phyloP scores from a whole-genome alignment of 1,140 invertebrate genomes.

The Chrysoperla carnea region DNA sequence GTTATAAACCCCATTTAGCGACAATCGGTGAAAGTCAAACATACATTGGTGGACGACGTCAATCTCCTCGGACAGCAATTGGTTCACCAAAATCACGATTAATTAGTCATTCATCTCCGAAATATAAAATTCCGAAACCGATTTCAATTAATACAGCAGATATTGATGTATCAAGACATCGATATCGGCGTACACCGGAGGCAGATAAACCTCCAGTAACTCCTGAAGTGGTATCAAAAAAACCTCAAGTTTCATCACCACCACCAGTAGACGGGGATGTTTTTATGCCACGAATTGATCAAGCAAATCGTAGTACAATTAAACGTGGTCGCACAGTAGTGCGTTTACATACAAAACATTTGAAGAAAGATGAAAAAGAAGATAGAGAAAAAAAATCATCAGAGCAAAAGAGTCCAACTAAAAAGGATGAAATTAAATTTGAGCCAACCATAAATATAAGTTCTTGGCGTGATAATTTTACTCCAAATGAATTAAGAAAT shows the following conservation, averaged over 20 bases:
- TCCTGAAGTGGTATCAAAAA: slow-evolving; percentile 16
- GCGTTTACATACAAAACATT: slow-evolving; percentile 41
- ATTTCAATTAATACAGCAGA: slow-evolving; percentile 61
- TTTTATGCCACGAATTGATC: slow-evolving; percentile 17
- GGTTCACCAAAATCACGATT: slow-evolving; percentile 24
- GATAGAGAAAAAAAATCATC: slow-evolving; percentile 21
- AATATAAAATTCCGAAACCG: slow-evolving; percentile 32
- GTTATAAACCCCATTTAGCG: slow-evolving; percentile 50
- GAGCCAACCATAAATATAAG: slow-evolving; percentile 7
- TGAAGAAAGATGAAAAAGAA: slow-evolving; percentile 26
- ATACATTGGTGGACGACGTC: slow-evolving; percentile 14
- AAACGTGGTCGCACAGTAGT: slow-evolving; percentile 50
- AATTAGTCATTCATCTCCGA: slow-evolving; percentile 15
- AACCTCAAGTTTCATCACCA: slow-evolving; percentile 2
- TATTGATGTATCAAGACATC: slow-evolving; percentile 57
- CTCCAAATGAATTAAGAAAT: slow-evolving; percentile 25
- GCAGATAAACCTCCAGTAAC: slow-evolving; percentile 20
- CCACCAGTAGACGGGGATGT: slow-evolving; percentile 14
- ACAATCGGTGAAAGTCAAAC: slow-evolving; percentile 48
- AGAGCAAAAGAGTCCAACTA: slow-evolving; percentile 7
- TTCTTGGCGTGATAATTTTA: slow-evolving; percentile 39
- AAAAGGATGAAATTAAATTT: slow-evolving; percentile 2
- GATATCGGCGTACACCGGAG: slow-evolving; percentile 22
- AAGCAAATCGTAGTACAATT: slow-evolving; percentile 32
- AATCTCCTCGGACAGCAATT: slow-evolving; percentile 17